Evolutionary conservation across 2,113 vertebrate genomes (phyloP).

Genomic region (Polypterus senegalus): DNA sequence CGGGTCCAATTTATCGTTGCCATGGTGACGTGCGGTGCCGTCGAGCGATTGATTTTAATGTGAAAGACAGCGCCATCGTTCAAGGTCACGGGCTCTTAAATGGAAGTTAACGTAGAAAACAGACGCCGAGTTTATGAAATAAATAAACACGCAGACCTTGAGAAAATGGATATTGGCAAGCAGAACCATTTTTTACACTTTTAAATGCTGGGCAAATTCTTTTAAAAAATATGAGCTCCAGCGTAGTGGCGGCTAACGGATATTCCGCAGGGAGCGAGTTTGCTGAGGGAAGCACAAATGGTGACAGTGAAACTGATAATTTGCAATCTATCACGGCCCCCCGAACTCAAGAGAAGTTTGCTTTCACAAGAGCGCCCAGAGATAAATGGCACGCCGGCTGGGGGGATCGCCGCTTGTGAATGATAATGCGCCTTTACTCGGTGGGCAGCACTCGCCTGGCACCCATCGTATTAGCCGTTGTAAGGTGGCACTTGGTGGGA

Average conservation of each 20-base stretch:
- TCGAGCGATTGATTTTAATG: no score
- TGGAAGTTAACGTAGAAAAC: no score
- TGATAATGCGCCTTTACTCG: conserved; percentile 17
- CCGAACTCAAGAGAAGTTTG: conserved; percentile 32
- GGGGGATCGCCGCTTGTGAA: conserved; percentile 23
- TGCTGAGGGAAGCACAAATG: conserved; percentile 4
- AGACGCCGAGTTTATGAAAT: not conserved
- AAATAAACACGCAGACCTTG: not conserved
- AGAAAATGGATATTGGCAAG: not conserved
- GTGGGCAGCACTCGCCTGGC: no score
- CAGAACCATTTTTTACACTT: not conserved
- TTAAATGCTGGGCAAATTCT: not conserved
- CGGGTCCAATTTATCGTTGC: no score
- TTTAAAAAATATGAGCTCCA: not conserved
- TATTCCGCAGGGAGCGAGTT: not conserved
- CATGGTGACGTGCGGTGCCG: no score
- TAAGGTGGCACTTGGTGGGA: no score
- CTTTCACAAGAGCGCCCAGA: conserved; percentile 22
- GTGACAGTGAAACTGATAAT: conserved; percentile 35
- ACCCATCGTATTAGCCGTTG: no score
- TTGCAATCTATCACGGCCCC: conserved; percentile 33
- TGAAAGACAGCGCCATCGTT: no score
- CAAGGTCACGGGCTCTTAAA: no score
- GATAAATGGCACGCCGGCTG: conserved; percentile 27
- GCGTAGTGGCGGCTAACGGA: not conserved